Evolutionary conservation across 2,888 invertebrate genomes (phyloP).

Genomic region (Eupithecia tripunctaria): DNA sequence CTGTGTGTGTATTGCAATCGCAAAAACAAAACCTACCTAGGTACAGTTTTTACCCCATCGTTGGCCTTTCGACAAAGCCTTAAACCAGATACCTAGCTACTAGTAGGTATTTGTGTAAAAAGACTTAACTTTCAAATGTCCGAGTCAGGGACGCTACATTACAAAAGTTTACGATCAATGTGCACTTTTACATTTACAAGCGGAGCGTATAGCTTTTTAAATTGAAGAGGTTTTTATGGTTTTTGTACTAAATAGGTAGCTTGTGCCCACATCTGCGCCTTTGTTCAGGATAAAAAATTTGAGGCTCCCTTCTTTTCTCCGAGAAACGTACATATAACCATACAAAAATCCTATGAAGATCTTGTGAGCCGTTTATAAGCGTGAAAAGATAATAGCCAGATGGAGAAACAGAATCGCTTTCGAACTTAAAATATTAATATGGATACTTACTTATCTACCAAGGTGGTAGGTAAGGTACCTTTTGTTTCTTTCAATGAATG

Average conservation of each 20-base stretch:
- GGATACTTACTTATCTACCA: too few species aligned
- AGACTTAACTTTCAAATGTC: slow-evolving; percentile 8
- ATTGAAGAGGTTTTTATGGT: background rate
- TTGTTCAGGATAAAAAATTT: too few species aligned
- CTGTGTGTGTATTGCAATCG: background rate
- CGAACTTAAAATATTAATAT: too few species aligned
- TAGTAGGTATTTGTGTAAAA: background rate
- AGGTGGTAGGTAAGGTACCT: too few species aligned
- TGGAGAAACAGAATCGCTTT: too few species aligned
- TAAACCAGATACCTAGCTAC: slow-evolving; percentile 4
- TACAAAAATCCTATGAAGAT: too few species aligned
- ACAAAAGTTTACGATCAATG: slow-evolving; percentile 16
- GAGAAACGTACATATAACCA: too few species aligned
- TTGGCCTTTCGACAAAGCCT: slow-evolving; percentile 7
- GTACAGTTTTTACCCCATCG: background rate
- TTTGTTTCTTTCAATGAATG: too few species aligned
- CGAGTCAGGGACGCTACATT: slow-evolving; percentile 11
- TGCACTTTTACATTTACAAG: background rate
- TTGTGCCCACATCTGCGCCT: too few species aligned
- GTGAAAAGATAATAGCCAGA: too few species aligned
- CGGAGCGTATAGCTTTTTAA: background rate
- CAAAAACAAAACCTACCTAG: background rate
- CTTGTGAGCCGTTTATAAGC: too few species aligned
- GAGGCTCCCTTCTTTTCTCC: too few species aligned
- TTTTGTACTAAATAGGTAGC: background rate